A percentile compares a stretch with the other conserved stretches of the same genome.
phyloP scores from a whole-genome alignment of 2,797 vertebrate genomes.

The Chaenodraco wilsoni region DNA sequence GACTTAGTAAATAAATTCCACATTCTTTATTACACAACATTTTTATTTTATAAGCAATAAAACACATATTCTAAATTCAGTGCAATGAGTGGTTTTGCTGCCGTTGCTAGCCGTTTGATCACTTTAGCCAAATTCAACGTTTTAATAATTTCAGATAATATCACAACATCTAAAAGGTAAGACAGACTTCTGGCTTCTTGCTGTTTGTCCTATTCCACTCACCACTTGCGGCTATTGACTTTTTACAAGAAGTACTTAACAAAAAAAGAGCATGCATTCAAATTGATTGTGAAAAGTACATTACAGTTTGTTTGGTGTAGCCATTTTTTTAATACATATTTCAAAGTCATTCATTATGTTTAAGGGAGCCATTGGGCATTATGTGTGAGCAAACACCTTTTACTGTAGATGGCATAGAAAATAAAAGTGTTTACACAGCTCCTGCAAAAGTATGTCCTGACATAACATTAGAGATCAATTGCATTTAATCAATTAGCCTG shows the following conservation, averaged over 20 bases:
- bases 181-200: background rate
- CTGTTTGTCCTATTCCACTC: background rate
- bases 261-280: background rate
- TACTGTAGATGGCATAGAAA: too few species aligned
- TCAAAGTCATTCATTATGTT: conserved; percentile 23
- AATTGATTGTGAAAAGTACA: conserved; percentile 12
- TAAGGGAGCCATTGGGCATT: background rate
- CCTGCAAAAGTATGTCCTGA: background rate
- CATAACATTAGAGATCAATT: conserved; percentile 12
- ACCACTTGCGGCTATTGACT: background rate
- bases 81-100: background rate
- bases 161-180: background rate
- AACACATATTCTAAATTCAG: background rate
- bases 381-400: background rate
- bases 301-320: background rate
- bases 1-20: background rate
- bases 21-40: background rate
- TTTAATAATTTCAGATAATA: background rate
- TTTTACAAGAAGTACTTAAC: background rate
- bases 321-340: too few species aligned
- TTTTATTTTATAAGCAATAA: background rate
- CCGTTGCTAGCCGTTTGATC: background rate
- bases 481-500: background rate
- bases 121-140: background rate
- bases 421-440: background rate